These are phyloP conservation scores for Oscheius myriophilus DNA, from an alignment of 2,888 invertebrate species.

Conservation along the genomic window DNA sequence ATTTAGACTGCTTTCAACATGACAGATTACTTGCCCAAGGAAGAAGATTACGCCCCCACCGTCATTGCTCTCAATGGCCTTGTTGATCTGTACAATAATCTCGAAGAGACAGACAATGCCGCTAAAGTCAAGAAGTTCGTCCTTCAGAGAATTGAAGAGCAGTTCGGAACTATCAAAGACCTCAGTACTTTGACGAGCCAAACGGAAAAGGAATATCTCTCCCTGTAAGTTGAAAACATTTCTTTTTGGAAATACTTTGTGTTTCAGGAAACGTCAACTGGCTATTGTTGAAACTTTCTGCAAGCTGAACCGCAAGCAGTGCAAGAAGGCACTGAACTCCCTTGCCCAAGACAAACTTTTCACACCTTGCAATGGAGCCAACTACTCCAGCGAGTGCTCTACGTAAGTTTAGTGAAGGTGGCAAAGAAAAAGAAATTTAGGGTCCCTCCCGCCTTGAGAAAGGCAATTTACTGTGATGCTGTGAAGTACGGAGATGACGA, in stretches of 20 bases:
- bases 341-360: slow-evolving; percentile 12
- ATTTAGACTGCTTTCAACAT: slow-evolving; percentile 47
- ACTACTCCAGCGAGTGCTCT: slow-evolving; percentile 27
- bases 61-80: slow-evolving; percentile 22
- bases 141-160: slow-evolving; percentile 14
- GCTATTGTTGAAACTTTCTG: slow-evolving; percentile 16
- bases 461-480: slow-evolving; percentile 52
- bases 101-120: slow-evolving; percentile 25
- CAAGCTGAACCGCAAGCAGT: slow-evolving; percentile 14
- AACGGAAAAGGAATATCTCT: slow-evolving; percentile 2
- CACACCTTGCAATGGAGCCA: slow-evolving; percentile 1
- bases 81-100: slow-evolving; percentile 12
- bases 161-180: slow-evolving; percentile 11
- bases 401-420: background rate
- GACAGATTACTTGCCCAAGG: slow-evolving; percentile 45
- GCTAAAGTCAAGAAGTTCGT: slow-evolving; percentile 14
- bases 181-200: slow-evolving; percentile 6
- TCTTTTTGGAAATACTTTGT: background rate
- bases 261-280: slow-evolving; percentile 21
- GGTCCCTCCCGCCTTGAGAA: slow-evolving; percentile 46
- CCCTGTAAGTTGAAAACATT: background rate
- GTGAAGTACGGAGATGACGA: slow-evolving; percentile 47
- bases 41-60: slow-evolving; percentile 34
- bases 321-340: slow-evolving; percentile 12
- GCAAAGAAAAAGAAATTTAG: slow-evolving; percentile 36